Conservation (phyloP, 2,888 invertebrate genomes). For the Stramonita haemastoma region DNA sequence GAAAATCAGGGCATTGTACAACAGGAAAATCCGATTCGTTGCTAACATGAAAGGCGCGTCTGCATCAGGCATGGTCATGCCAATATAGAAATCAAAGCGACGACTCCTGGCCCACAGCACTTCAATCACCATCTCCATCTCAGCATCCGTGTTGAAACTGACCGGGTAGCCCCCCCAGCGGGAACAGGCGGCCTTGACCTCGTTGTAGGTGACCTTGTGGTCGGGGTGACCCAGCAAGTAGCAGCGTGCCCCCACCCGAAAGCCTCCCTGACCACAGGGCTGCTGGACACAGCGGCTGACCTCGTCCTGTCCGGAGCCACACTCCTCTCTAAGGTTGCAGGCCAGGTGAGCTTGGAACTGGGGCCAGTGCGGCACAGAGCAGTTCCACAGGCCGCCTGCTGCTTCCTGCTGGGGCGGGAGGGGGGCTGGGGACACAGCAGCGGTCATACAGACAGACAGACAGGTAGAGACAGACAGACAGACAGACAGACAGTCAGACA, state of each 20-base stretch:
- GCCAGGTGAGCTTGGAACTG: background rate
- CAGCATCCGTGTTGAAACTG: background rate
- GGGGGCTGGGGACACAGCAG: background rate
- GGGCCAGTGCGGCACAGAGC: slow-evolving; percentile 6
- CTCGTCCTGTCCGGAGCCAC: background rate
- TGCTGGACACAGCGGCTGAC: background rate
- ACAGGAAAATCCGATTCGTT: no score
- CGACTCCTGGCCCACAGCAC: background rate
- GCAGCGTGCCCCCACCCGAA: background rate
- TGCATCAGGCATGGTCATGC: background rate
- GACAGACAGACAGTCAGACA: slow-evolving; percentile 2
- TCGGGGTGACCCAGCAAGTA: background rate
- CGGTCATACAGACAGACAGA: background rate
- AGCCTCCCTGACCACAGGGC: background rate
- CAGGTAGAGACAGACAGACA: background rate
- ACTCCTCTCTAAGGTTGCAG: slow-evolving; percentile 6
- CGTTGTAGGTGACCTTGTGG: background rate
- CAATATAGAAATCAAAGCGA: background rate
- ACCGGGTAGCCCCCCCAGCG: background rate
- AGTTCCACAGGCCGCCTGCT: slow-evolving; percentile 16
- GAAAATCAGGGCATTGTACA: no score
- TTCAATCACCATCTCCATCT: background rate
- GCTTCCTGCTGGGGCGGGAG: background rate
- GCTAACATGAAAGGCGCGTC: no score
- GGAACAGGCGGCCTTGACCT: background rate